Evolutionary conservation across 2,888 invertebrate genomes (phyloP).

Genomic region (Geophilus truncorum): DNA sequence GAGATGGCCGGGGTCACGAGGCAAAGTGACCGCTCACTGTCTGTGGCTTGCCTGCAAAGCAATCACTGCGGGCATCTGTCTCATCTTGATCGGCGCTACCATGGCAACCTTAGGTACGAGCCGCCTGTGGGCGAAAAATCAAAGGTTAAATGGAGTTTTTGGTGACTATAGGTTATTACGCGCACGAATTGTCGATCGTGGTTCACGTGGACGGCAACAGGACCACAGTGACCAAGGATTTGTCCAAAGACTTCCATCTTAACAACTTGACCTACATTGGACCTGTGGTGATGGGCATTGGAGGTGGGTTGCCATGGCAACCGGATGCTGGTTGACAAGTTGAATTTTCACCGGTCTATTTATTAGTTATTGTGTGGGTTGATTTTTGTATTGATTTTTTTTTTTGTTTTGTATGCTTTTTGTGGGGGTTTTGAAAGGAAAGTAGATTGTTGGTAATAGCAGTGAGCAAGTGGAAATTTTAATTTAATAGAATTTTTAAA

Average conservation of each 20-base stretch:
- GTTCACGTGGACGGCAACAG: slow-evolving; percentile 39
- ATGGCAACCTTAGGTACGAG: slow-evolving; percentile 85
- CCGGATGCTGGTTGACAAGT: too few relatives aligned
- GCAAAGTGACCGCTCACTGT: slow-evolving; percentile 82
- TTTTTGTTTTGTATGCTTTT: too few relatives aligned
- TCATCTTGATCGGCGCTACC: slow-evolving; percentile 81
- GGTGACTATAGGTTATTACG: slow-evolving; percentile 39
- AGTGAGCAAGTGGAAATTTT: too few relatives aligned
- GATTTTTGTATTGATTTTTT: too few relatives aligned
- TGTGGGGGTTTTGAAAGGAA: too few relatives aligned
- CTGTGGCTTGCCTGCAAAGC: slow-evolving; percentile 93
- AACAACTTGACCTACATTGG: slow-evolving; percentile 93
- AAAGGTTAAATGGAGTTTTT: background rate
- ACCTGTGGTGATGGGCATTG: slow-evolving; percentile 95
- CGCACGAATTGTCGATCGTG: slow-evolving; percentile 44
- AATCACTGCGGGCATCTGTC: slow-evolving; percentile 74
- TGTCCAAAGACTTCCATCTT: slow-evolving; percentile 55
- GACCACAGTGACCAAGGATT: slow-evolving; percentile 42
- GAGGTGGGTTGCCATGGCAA: slow-evolving; percentile 57
- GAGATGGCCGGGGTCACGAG: slow-evolving; percentile 47
- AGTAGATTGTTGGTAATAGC: too few relatives aligned
- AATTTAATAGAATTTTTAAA: too few relatives aligned
- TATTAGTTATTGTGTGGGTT: too few relatives aligned
- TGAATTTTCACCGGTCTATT: too few relatives aligned
- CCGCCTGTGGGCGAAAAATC: background rate